Base-by-base conservation (phyloP, 2,888 invertebrate species). In the Chorisops tibialis region DNA sequence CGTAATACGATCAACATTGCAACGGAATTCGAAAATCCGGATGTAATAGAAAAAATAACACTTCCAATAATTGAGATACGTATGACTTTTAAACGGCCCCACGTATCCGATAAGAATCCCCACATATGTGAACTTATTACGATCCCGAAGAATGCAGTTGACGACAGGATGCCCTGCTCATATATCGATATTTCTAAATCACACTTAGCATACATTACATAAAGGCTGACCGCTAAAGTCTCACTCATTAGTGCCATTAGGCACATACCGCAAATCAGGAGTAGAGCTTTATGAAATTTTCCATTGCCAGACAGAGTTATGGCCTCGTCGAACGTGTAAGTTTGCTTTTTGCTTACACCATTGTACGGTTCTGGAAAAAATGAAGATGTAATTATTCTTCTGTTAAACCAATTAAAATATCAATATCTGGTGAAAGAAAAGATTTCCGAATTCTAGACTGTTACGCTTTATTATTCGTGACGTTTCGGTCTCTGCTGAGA, bases 81-180 rank as follows among this genome's bases (percentile, higher is more conserved):
- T 70, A 84, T 75, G 1, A 85, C 81, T 9, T 81, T 82, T 16
- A 85, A 81, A 2, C 93, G 81, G 0, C 93, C 93, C 63, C 83
- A 50, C 0, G 85, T 85, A 75, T 93, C 93, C 0, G 91, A 89
- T 65, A 91, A 74, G 66, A 87, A 83, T 43, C 93, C 92, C 90
- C 92, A 90, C 59, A 90, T 76, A 76, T 88, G 87, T 0, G 90
- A 87, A 56, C 91, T 91, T 21, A 87, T 69, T 24, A 87, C 85
- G 37, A 88, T 85, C 67, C 88, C 87, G 62, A 86, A 73, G 69
- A 87, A 87, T 1, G 85, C 85, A 52, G 85, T 82, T 3, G 87
- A 85, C 9, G 84, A 83, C 0, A 88, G 74, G 71, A 86, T 77
- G 0, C 87, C 87, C 68, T 87, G 82, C 68, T 85, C 81, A 12